Base-by-base conservation (phyloP, 2,888 invertebrate genomes). In the Apotomis betuletana region DNA sequence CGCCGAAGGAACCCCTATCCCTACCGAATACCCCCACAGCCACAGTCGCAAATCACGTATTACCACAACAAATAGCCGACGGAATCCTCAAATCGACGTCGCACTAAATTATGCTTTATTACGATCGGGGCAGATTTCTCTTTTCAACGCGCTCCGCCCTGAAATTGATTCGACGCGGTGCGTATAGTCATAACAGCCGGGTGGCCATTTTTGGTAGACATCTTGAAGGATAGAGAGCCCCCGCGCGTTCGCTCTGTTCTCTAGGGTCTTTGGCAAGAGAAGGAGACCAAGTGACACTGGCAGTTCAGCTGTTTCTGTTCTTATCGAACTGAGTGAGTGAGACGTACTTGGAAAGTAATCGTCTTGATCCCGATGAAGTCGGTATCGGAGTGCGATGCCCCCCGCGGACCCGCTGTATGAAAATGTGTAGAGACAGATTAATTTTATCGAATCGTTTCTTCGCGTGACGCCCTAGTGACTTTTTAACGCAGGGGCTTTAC, bases 281-380 rank as follows among this genome's bases (percentile, higher is more conserved):
- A 81, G 83, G 36, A 80, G 88, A 74, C 84, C 86, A 73, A 49
- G 75, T 70, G 78, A 63, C 8, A 74, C 67, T 82, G 86, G 89
- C 81, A 76, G 79, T 13, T 52, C 41, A n/a, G 4, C 49, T 51
- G 36, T 27, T 61, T 27, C 60, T 49, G 61, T 6, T 49, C n/a
- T 41, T 55, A 55, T 10, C 57, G 55, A 15, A 55, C 60, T 46
- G 41, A 5, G 64, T 54, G 12, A 10, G n/a, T 88, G 85, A 89
- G 89, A 89, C 86, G 86, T 86, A 82, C 90, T 90, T 88, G 88
- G 83, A 83, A 83, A 84, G 91, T 91, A 90, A 91, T 92, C 90
- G 89, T 84, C 88, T 86, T 90, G 90, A 90, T 90, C 90, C 89
- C 90, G 80, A 89, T 89, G 89, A 90, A 89, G 90, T 89, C 88